Base-by-base conservation (phyloP, 2,113 vertebrate genomes). In the Rhegmatorhina hoffmannsi region DNA sequence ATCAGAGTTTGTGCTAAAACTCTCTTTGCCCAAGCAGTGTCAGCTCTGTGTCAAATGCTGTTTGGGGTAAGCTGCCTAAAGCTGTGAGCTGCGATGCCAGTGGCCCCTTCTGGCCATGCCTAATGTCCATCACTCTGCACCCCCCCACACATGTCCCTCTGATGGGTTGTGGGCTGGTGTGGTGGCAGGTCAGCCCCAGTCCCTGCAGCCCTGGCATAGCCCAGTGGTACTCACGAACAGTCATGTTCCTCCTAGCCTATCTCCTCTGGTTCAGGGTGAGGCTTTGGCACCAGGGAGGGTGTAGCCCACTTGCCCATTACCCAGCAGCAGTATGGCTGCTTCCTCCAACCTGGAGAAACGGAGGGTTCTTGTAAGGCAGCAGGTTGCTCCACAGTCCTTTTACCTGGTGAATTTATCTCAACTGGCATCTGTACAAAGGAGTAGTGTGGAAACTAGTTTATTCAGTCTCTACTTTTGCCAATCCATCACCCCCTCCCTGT, bases 241-340 rank as follows among this genome's bases (percentile, higher is more conserved):
- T 53, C 0, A 0, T 50, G 43, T 19, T 46, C 21, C 47, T 77
- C n/a, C 31, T 15, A 7, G 11, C 31, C 17, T 13, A 25, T 46
- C 18, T 44, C 19, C 3, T 1, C 11, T 0, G 1, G 10, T 15
- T 10, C 4, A 1, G 76, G 44, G 17, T 0, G 3, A 50, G 53
- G 9, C 34, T n/a, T 28, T 33, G 12, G 40, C 1, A 0, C 53
- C 25, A 33, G 25, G 36, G 18, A 68, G 19, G 33, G 13, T 24
- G 24, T 24, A 28, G 33, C 36, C 44, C 4, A 0, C 12, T 64
- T 76, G 20, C 46, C 18, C 23, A 13, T 38, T 34, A 44, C 29
- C 53, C 10, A 2, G 26, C 23, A 19, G 36, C n/a, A n/a, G 10
- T 17, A 14, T 3, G 17, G 29, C 36, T 36, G 13, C 53, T 82